Percentiles rank a stretch among this genome's conserved stretches.
These are phyloP conservation scores for Sarcoramphus papa DNA, from an alignment of 2,797 vertebrate species.

Conservation along the genomic window DNA sequence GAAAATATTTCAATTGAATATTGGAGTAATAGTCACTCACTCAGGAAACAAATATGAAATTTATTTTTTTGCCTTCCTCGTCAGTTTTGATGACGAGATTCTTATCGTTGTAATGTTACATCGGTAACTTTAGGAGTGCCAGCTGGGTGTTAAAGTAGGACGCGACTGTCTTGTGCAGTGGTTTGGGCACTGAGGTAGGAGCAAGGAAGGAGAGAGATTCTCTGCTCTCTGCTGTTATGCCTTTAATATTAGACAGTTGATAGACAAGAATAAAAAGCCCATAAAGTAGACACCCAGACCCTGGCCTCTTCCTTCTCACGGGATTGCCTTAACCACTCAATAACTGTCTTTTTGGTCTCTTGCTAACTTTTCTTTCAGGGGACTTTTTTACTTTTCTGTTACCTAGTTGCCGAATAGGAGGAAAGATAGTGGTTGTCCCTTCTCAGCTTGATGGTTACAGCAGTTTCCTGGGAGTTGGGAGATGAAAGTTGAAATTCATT, in stretches of 20 bases:
- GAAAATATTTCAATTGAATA: background rate
- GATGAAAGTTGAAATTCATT: constrained; percentile 20
- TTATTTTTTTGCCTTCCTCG: background rate
- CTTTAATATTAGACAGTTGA: background rate
- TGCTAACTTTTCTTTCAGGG: background rate
- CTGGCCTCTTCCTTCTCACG: background rate
- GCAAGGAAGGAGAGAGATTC: background rate
- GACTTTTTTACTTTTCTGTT: background rate
- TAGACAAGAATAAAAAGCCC: background rate
- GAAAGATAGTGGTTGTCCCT: background rate
- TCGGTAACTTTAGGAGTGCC: background rate
- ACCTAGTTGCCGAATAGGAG: background rate
- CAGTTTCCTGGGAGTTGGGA: background rate
- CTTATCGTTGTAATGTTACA: rapidly evolving
- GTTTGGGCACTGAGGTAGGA: background rate
- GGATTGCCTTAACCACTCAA: background rate
- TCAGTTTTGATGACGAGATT: background rate
- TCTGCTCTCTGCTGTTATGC: background rate
- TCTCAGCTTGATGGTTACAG: background rate
- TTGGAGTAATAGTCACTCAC: background rate
- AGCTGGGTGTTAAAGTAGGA: background rate
- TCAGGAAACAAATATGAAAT: background rate
- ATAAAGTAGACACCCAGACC: background rate
- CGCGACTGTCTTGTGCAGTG: rapidly evolving
- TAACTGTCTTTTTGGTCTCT: background rate